These are phyloP conservation scores for Clepsis dumicolana DNA, from an alignment of 2,888 invertebrate genomes.

Conservation along the genomic window DNA sequence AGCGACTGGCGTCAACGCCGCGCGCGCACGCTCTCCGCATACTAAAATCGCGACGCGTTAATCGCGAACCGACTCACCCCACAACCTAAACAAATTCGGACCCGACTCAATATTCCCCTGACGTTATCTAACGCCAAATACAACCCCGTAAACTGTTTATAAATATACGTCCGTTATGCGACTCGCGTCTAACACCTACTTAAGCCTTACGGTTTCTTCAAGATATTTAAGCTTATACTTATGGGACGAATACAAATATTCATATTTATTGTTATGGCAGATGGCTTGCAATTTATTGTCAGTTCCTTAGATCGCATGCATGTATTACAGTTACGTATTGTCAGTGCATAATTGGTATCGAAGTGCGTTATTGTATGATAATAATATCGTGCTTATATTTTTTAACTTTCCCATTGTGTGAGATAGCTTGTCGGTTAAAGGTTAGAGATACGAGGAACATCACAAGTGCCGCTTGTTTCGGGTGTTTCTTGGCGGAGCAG, in stretches of 20 bases:
- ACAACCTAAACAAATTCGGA: slow-evolving; percentile 73
- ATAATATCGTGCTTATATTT: slow-evolving; percentile 10
- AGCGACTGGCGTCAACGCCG: slow-evolving; percentile 75
- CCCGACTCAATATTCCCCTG: slow-evolving; percentile 69
- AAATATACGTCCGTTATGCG: slow-evolving; percentile 66
- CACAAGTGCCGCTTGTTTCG: slow-evolving; percentile 55
- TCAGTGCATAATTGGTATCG: slow-evolving; percentile 20
- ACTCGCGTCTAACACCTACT: slow-evolving; percentile 62
- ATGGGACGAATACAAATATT: slow-evolving; percentile 38
- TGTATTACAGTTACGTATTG: slow-evolving; percentile 31
- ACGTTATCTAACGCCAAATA: slow-evolving; percentile 76
- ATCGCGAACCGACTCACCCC: slow-evolving; percentile 71
- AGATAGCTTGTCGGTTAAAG: slow-evolving; percentile 35
- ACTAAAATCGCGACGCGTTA: slow-evolving; percentile 79
- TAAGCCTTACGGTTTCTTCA: slow-evolving; percentile 64
- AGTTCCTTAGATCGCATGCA: slow-evolving; percentile 5
- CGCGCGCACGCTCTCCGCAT: slow-evolving; percentile 80
- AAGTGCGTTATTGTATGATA: slow-evolving; percentile 29
- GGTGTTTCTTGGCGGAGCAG: slow-evolving; percentile 60
- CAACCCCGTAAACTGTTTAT: slow-evolving; percentile 62
- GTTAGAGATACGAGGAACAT: slow-evolving; percentile 27
- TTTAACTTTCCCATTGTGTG: slow-evolving; percentile 32
- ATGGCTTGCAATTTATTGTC: slow-evolving; percentile 27
- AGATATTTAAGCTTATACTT: slow-evolving; percentile 58
- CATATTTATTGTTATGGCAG: slow-evolving; percentile 13